A percentile compares a stretch with the other conserved stretches of the same genome.
phyloP scores from a whole-genome alignment of 92 coral and sea anemone species.

The Parazoanthus swiftii region DNA sequence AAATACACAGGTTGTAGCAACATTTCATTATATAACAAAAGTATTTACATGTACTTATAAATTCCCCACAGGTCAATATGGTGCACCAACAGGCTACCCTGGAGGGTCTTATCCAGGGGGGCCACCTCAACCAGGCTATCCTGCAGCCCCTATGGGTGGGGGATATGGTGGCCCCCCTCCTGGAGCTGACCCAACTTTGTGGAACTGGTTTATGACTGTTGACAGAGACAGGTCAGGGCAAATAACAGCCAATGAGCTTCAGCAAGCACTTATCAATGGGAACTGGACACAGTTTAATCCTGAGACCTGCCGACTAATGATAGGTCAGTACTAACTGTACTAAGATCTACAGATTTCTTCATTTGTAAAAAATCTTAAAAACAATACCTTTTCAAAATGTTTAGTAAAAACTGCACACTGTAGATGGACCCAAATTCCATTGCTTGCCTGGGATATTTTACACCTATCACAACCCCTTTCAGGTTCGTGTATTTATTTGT shows the following conservation, averaged over 20 bases:
- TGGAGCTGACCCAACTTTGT: conserved; percentile 87
- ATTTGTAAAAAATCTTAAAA: no score
- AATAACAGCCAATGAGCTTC: conserved; percentile 85
- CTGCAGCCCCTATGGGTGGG: conserved; percentile 50
- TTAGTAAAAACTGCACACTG: no score
- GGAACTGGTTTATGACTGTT: conserved; percentile 96
- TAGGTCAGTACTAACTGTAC: conserved; percentile 53
- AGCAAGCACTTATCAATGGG: conserved; percentile 91
- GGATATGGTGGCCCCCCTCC: conserved; percentile 78
- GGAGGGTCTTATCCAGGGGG: conserved; percentile 50
- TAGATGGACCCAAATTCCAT: no score
- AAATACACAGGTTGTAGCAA: no score
- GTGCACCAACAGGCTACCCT: conserved; percentile 57
- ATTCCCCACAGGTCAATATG: conserved; percentile 41
- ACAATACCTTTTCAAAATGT: no score
- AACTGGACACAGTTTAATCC: conserved; percentile 95
- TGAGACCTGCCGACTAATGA: conserved; percentile 97
- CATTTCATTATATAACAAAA: background rate
- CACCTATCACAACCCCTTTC: no score
- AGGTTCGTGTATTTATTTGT: no score
- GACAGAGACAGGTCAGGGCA: conserved; percentile 90
- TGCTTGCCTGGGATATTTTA: no score
- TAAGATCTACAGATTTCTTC: no score
- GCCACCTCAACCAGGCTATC: conserved; percentile 52
- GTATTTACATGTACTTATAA: background rate